Conservation (phyloP, 2,113 vertebrate species). For the Zosterops borbonicus region DNA sequence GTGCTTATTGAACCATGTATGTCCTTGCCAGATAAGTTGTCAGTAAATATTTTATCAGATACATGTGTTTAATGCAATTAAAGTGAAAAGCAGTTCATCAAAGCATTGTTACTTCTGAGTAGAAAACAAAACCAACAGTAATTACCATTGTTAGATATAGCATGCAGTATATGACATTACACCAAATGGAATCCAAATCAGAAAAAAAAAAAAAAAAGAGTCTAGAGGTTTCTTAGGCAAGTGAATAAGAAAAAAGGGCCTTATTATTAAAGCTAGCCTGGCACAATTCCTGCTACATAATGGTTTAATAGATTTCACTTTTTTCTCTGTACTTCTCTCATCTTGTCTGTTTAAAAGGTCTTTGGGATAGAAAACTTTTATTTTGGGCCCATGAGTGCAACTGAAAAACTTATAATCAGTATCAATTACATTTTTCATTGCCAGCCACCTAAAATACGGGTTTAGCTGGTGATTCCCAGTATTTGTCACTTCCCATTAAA, state of each 20-base stretch:
- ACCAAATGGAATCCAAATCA: background rate
- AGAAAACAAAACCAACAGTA: constrained; percentile 34
- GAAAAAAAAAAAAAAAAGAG: background rate
- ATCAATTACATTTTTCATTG: background rate
- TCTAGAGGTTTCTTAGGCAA: background rate
- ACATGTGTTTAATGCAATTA: constrained; percentile 50
- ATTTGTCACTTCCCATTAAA: background rate
- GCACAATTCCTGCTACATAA: background rate
- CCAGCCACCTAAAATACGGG: background rate
- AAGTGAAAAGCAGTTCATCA: constrained; percentile 53
- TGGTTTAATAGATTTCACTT: background rate
- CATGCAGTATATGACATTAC: background rate
- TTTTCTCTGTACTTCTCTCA: background rate
- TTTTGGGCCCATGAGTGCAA: background rate
- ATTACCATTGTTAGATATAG: constrained; percentile 36
- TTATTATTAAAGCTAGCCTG: background rate
- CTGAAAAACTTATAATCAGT: background rate
- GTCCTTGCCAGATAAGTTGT: constrained; percentile 35
- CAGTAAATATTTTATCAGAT: constrained; percentile 53
- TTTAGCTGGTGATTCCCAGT: background rate
- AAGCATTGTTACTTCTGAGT: constrained; percentile 39
- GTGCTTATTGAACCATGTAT: background rate
- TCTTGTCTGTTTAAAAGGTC: background rate
- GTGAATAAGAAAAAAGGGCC: background rate
- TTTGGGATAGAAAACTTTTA: background rate